Base-by-base conservation (phyloP, 2,797 vertebrate genomes). In the Toxotes lorentzi region DNA sequence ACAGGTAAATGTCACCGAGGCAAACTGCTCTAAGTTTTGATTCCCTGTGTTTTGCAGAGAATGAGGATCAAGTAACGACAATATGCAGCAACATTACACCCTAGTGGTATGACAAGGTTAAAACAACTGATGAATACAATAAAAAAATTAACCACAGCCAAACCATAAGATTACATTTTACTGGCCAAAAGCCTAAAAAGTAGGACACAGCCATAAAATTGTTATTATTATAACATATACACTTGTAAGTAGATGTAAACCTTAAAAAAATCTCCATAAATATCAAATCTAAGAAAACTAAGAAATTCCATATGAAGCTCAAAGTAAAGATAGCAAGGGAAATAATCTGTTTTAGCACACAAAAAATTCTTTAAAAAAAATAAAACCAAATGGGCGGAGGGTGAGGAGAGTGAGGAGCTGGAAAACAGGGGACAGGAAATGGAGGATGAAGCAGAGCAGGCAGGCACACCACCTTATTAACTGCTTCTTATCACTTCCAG, bases 31-130 rank as follows among this genome's bases (percentile, higher is more conserved):
- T 38, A 19, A 83, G 48, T 9, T 78, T 60, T 67, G 61, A 64
- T 34, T 23, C 10, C 0, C 0, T 17, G 17, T 24, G 19, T 62
- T 51, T 57, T 19, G 24, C 11, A 60, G 12, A 53, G 21, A 30
- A 21, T 0, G 10, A 30, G 30, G 16, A 40, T 11, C n/a, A 59
- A 32, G 5, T 40, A 65, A 38, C 2, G 0, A 64, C 27, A 64
- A 53, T 1, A 60, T 66, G 79, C 9, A 58, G 41, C 61, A 81
- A 83, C 45, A 84, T 34, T 69, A 58, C 83, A 6, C 65, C 73
- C 86, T 86, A 80, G 84, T 84, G 88, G 48, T 21, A 10, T 16
- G 9, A 32, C 4, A 47, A 24, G 35, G 78, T 41, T 53, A 77
- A n/a, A 32, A 64, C 74, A 78, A 24, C 14, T 57, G 35, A 50